These are phyloP conservation scores for Sapajus apella DNA, from an alignment of 2,113 vertebrate species.

Conservation along the genomic window DNA sequence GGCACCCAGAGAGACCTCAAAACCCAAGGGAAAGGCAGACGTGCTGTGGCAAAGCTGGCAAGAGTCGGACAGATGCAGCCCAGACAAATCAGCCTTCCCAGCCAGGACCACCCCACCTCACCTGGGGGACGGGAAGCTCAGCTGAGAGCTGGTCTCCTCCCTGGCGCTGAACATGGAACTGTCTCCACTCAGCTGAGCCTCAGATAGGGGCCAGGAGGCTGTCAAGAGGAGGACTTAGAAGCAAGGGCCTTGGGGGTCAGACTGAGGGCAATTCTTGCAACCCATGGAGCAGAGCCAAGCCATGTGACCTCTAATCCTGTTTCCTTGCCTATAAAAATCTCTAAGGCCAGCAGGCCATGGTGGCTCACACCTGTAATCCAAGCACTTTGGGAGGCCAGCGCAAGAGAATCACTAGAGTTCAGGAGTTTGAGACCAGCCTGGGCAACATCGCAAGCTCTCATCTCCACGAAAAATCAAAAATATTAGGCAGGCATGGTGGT, in stretches of 20 bases:
- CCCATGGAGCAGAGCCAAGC: too few relatives aligned
- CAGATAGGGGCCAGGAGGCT: neutral
- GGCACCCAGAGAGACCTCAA: neutral
- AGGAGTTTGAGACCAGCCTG: too few relatives aligned
- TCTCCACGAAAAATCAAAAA: too few relatives aligned
- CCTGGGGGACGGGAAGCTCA: neutral
- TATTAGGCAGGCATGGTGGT: too few relatives aligned
- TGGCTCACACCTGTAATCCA: too few relatives aligned
- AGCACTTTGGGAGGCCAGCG: too few relatives aligned
- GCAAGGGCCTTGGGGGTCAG: neutral
- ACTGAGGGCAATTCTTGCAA: too few relatives aligned
- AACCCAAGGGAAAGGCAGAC: fast-evolving
- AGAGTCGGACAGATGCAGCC: neutral
- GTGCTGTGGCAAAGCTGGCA: fast-evolving
- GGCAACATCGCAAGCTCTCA: too few relatives aligned
- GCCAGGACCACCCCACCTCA: fast-evolving
- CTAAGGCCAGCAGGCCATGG: too few relatives aligned
- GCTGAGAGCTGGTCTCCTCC: neutral
- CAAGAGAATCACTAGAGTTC: too few relatives aligned
- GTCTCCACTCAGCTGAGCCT: neutral
- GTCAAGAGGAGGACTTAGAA: neutral
- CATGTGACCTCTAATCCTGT: neutral
- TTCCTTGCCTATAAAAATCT: neutral
- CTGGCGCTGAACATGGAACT: neutral
- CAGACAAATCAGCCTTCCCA: neutral